These are phyloP conservation scores for Meriones unguiculatus DNA, from an alignment of 2,113 vertebrate genomes.

Conservation along the genomic window DNA sequence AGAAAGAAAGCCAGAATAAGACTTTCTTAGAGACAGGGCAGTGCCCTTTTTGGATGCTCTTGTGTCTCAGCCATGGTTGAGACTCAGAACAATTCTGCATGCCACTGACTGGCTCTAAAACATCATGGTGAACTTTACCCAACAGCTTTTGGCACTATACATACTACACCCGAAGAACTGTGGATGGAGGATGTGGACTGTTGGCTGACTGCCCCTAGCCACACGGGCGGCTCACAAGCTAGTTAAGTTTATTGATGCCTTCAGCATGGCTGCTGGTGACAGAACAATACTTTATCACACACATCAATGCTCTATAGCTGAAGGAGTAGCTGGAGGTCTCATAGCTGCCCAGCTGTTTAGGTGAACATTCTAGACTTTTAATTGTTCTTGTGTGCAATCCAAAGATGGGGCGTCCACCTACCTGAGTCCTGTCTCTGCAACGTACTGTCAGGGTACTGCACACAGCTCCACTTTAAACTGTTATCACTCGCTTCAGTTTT, in stretches of 20 bases:
- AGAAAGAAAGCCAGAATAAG: not conserved
- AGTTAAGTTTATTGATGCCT: not conserved
- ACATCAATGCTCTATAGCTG: not conserved
- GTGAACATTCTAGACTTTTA: not conserved
- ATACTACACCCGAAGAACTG: not conserved
- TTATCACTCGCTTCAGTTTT: not conserved
- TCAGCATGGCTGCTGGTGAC: not conserved
- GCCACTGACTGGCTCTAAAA: not conserved
- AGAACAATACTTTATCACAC: not conserved
- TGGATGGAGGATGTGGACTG: not conserved
- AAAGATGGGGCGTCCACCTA: not conserved
- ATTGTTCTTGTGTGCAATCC: not conserved
- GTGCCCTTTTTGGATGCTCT: not conserved
- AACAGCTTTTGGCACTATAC: not conserved
- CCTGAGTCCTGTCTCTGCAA: not conserved
- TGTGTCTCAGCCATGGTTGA: not conserved
- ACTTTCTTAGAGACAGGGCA: not conserved
- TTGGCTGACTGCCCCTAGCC: not conserved
- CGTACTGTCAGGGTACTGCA: not conserved
- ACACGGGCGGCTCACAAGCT: not conserved
- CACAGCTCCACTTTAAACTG: not conserved
- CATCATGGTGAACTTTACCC: rapidly evolving
- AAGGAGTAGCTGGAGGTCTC: not conserved
- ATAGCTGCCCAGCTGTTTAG: not conserved
- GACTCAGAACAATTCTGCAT: not conserved